Evolutionary conservation across 2,888 invertebrate species (phyloP), one percentile per base, ranked within the genome.

Genomic region (Dolomedes plantarius): DNA sequence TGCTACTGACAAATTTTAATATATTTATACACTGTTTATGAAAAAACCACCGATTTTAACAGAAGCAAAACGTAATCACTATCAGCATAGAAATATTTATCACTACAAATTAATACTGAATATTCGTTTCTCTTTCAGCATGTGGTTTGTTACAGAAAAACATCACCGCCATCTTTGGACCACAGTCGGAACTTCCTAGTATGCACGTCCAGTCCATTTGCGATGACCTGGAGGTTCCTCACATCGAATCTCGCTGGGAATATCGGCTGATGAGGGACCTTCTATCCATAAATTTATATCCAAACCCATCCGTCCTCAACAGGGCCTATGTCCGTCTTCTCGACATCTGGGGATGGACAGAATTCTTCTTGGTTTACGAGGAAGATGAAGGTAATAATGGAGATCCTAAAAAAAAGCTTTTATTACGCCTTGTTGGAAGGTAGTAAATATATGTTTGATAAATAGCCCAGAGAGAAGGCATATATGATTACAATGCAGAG

Each of bases 351-450:
- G 94, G 94, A 62, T 98, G 98, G 98, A 94, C 94, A 86, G 93
- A 94, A 46, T 97, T 97, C 90, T 96, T 96, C n/a, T 94, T 98
- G 88, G 93, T 98, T 86, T 98, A 97, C 91, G 96, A 97, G 91
- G 94, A 94, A 83, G 94, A 98, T 92, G 98, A 98, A 91, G 94
- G 92, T 92, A 89, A 36, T n/a, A n/a, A n/a, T n/a, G 36, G 9
- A 36, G 9, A n/a, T n/a, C n/a, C n/a, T n/a, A n/a, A n/a, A n/a
- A n/a, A n/a, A n/a, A n/a, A n/a, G n/a, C n/a, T n/a, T n/a, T n/a
- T n/a, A n/a, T n/a, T n/a, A n/a, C n/a, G n/a, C n/a, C n/a, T n/a
- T n/a, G n/a, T n/a, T n/a, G n/a, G n/a, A n/a, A n/a, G n/a, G n/a
- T n/a, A n/a, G n/a, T n/a, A n/a, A n/a, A n/a, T n/a, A n/a, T n/a